Evolutionary conservation across 2,888 invertebrate species (phyloP).

Genomic region (Dermolepida albohirtum): DNA sequence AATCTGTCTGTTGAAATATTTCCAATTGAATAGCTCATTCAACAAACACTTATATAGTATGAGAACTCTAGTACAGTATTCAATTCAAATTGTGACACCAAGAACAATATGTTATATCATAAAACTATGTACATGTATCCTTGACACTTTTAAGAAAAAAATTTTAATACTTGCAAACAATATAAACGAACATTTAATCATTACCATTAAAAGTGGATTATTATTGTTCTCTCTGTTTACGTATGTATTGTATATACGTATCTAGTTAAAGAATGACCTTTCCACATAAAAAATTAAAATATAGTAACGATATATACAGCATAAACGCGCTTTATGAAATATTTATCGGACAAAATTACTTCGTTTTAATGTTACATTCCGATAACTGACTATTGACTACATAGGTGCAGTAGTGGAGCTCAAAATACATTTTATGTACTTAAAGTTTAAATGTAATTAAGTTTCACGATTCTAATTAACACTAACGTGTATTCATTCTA

Average conservation of each 20-base stretch:
- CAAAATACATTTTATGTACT: not conserved
- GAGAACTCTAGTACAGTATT: conserved; percentile 6
- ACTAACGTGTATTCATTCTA: not conserved
- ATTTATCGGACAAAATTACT: conserved; percentile 12
- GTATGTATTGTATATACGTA: too few species aligned
- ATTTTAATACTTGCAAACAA: too few species aligned
- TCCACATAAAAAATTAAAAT: not conserved
- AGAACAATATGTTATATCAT: too few species aligned
- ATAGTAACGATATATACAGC: not conserved
- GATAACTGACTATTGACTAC: conserved; percentile 11
- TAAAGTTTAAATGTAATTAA: conserved; percentile 8
- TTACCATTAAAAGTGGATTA: too few species aligned
- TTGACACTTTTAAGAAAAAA: too few species aligned
- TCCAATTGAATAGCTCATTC: too few species aligned
- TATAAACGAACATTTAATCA: too few species aligned
- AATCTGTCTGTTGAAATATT: too few species aligned
- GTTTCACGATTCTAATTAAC: conserved; percentile 15
- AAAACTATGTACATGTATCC: too few species aligned
- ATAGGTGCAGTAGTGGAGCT: conserved; percentile 1
- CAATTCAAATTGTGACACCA: conserved; percentile 11
- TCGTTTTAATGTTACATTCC: conserved; percentile 1
- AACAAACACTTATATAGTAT: not conserved
- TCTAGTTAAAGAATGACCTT: conserved; percentile 9
- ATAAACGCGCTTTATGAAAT: conserved; percentile 1
- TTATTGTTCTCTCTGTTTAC: too few species aligned